phyloP scores from a whole-genome alignment of 2,797 vertebrate genomes.

The Coracias cyanogaster region DNA sequence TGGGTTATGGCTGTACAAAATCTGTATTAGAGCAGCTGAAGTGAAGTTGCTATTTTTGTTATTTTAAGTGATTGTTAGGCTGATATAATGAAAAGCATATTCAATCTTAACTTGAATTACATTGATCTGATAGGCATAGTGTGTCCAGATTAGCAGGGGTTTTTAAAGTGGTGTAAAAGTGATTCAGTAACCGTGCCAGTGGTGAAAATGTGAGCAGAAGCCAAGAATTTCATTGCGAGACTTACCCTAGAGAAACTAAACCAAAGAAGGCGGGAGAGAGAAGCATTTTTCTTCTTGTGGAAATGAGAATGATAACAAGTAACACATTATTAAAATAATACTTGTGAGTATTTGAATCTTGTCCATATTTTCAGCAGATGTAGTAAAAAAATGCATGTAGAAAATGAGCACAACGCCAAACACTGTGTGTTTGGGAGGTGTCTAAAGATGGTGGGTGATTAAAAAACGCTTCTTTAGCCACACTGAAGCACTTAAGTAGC shows the following conservation, averaged over 20 bases:
- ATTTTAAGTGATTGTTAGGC: constrained; percentile 62
- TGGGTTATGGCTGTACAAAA: neutral
- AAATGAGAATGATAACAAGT: neutral
- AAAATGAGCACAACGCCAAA: neutral
- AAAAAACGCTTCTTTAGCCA: neutral
- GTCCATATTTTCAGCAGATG: neutral
- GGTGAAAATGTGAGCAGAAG: neutral
- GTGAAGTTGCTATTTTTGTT: constrained; percentile 64
- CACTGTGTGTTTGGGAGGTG: neutral
- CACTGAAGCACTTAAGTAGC: neutral
- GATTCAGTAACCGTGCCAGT: neutral
- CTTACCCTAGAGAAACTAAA: neutral
- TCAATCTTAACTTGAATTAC: constrained; percentile 51
- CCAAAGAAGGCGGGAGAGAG: neutral
- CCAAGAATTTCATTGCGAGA: neutral
- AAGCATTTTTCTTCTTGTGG: neutral
- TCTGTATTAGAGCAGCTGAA: constrained; percentile 48
- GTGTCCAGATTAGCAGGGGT: neutral
- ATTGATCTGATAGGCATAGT: constrained; percentile 23
- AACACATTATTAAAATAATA: neutral
- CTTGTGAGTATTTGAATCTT: neutral
- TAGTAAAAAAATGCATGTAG: neutral
- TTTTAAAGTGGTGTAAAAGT: constrained; percentile 38
- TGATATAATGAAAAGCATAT: constrained; percentile 17
- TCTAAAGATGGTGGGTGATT: neutral